These are phyloP conservation scores for Liparis tanakae DNA, from an alignment of 2,797 vertebrate species.

Conservation along the genomic window DNA sequence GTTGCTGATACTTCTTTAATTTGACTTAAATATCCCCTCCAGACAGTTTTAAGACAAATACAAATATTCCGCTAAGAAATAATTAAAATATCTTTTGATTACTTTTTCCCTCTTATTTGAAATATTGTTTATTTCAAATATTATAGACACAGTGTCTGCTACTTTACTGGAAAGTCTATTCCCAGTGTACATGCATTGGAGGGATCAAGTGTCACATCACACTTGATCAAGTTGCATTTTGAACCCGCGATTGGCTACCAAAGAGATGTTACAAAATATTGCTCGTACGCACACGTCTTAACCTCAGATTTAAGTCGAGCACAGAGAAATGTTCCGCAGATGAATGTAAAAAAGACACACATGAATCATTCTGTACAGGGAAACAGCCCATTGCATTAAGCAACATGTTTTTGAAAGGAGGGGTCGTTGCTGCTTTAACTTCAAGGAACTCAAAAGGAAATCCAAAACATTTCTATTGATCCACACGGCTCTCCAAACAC, in stretches of 20 bases:
- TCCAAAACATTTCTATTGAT: background rate
- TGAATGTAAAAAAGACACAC: background rate
- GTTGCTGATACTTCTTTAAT: background rate
- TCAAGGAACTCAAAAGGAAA: no score
- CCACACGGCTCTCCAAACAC: background rate
- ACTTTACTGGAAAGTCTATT: background rate
- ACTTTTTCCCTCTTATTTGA: background rate
- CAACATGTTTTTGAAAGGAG: background rate
- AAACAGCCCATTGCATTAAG: background rate
- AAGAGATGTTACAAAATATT: background rate
- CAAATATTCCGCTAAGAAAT: background rate
- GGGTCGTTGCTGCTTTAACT: background rate
- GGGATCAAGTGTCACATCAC: slow-evolving; percentile 16
- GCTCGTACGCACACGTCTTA: background rate
- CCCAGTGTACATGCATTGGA: background rate
- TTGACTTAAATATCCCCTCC: background rate
- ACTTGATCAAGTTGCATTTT: background rate
- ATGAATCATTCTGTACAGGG: background rate
- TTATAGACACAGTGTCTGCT: slow-evolving; percentile 2
- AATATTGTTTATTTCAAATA: slow-evolving; percentile 9
- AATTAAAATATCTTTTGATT: background rate
- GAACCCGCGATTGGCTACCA: background rate
- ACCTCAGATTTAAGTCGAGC: background rate
- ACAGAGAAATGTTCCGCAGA: background rate
- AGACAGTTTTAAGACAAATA: background rate